These are phyloP conservation scores for Prionailurus viverrinus DNA, from an alignment of 2,113 vertebrate genomes.

Conservation along the genomic window DNA sequence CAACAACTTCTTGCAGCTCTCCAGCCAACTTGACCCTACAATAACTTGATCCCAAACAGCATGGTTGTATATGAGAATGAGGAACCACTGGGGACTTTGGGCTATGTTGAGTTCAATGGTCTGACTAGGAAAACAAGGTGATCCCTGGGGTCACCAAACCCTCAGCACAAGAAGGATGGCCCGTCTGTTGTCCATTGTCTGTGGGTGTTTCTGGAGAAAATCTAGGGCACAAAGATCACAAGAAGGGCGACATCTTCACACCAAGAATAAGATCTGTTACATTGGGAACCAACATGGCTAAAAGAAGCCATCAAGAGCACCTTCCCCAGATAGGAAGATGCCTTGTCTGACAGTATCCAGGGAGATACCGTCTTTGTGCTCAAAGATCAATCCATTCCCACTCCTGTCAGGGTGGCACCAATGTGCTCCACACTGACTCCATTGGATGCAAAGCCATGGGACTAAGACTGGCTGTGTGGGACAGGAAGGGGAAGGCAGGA, in stretches of 20 bases:
- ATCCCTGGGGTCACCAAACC: conserved; percentile 89
- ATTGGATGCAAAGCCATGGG: conserved; percentile 94
- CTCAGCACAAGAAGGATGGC: conserved; percentile 90
- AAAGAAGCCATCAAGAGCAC: conserved; percentile 91
- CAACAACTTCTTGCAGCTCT: conserved; percentile 93
- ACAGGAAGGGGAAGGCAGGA: too few relatives aligned
- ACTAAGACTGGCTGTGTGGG: not conserved
- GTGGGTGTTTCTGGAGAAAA: conserved; percentile 93
- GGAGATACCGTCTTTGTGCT: conserved; percentile 94
- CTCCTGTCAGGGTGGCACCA: conserved; percentile 93
- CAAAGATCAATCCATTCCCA: conserved; percentile 93
- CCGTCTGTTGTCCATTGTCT: conserved; percentile 87
- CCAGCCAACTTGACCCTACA: conserved; percentile 87
- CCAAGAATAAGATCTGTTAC: conserved; percentile 96
- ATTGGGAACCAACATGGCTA: conserved; percentile 94
- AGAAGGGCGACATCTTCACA: conserved; percentile 91
- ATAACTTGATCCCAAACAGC: conserved; percentile 89
- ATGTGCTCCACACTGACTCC: conserved; percentile 91
- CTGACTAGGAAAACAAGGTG: conserved; percentile 91
- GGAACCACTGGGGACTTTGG: conserved; percentile 85
- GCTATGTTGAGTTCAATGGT: conserved; percentile 90
- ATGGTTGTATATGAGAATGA: not conserved
- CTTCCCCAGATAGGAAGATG: conserved; percentile 90
- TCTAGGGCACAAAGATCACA: conserved; percentile 96
- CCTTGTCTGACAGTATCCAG: conserved; percentile 94